These are phyloP conservation scores for Notodonta ziczac DNA, from an alignment of 2,888 invertebrate genomes.

Conservation along the genomic window DNA sequence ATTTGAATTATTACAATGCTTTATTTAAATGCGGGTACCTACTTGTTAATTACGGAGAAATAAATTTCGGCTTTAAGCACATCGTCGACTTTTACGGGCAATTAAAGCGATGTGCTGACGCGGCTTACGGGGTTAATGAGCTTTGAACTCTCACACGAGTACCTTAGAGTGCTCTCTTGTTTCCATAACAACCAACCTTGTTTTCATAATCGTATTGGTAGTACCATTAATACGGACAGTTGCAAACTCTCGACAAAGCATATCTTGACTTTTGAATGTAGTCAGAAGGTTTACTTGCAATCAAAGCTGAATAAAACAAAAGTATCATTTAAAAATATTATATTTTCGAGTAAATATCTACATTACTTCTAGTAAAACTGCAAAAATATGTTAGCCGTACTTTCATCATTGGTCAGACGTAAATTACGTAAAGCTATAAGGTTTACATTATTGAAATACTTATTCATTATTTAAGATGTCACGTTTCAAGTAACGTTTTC, in stretches of 20 bases:
- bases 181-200: too few species aligned
- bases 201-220: too few species aligned
- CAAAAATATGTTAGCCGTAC: slow-evolving; percentile 28
- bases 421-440: slow-evolving; percentile 4
- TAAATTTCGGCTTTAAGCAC: slow-evolving; percentile 32
- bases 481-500: background rate
- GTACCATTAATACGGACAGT: too few species aligned
- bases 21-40: too few species aligned
- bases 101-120: slow-evolving; percentile 28
- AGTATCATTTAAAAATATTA: slow-evolving; percentile 21
- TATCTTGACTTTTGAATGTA: too few species aligned
- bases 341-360: slow-evolving; percentile 28
- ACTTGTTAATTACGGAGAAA: slow-evolving; percentile 26
- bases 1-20: background rate
- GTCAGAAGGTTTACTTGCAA: too few species aligned
- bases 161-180: too few species aligned
- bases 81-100: slow-evolving; percentile 21
- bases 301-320: slow-evolving; percentile 9
- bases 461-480: background rate
- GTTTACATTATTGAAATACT: background rate
- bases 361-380: slow-evolving; percentile 33
- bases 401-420: slow-evolving; percentile 19
- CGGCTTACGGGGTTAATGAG: slow-evolving; percentile 26
- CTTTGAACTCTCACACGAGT: slow-evolving; percentile 17
- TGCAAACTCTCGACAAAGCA: too few species aligned